Evolutionary conservation across 2,113 vertebrate species (phyloP).

Genomic region (Pollimyrus isidori): DNA sequence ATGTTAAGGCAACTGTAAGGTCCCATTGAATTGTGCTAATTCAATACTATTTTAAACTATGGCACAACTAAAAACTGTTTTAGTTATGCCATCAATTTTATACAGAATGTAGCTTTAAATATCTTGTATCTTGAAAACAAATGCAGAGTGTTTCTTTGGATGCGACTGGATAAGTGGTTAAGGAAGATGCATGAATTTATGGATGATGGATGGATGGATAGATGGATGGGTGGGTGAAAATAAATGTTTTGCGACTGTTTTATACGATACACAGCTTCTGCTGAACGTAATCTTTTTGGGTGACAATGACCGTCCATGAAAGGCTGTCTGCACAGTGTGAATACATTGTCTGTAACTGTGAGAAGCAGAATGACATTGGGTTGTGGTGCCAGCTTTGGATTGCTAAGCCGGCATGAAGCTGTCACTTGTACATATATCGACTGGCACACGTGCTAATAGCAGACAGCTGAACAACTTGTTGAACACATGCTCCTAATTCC

Average conservation of each 20-base stretch:
- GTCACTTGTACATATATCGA: neutral
- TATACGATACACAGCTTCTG: neutral
- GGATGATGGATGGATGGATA: neutral
- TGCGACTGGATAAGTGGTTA: neutral
- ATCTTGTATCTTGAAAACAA: neutral
- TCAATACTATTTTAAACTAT: neutral
- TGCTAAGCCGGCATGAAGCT: neutral
- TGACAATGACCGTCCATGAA: neutral
- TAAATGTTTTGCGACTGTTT: neutral
- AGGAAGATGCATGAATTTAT: neutral
- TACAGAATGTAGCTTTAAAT: neutral
- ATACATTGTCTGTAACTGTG: neutral
- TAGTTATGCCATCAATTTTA: neutral
- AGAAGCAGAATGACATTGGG: neutral
- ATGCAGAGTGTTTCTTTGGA: neutral
- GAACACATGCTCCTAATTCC: neutral
- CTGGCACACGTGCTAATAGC: neutral
- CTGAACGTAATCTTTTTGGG: neutral
- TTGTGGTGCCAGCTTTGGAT: neutral
- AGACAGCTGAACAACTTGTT: neutral
- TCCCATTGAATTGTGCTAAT: neutral
- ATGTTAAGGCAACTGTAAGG: neutral
- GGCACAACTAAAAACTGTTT: neutral
- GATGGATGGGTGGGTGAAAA: neutral
- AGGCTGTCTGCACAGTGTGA: neutral